A percentile compares a stretch with the other conserved stretches of the same genome.
Conservation (phyloP, 53 echinoderm and acorn worm species). For the Echinarachnius parma region DNA sequence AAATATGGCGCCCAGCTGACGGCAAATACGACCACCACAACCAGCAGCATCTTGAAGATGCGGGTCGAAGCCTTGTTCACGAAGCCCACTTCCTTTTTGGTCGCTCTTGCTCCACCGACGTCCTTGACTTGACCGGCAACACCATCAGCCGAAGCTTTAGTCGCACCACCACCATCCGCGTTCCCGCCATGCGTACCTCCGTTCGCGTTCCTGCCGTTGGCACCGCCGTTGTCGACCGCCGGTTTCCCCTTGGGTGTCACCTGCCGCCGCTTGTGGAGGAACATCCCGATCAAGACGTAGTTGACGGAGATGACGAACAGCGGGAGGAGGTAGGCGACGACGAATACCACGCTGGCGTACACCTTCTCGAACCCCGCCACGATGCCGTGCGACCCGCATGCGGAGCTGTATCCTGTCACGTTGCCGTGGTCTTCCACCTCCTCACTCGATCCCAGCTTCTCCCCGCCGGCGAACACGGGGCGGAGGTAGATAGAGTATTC, state of each 20-base stretch:
- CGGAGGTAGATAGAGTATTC: constrained; percentile 59
- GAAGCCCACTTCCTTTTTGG: not conserved
- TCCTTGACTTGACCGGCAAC: too few species aligned
- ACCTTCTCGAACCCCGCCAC: constrained; percentile 44
- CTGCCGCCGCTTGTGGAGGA: constrained; percentile 18
- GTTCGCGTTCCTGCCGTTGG: constrained; percentile 2
- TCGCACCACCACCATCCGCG: too few species aligned
- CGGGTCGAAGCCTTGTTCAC: not conserved
- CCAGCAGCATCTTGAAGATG: constrained; percentile 56
- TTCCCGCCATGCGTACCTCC: not conserved
- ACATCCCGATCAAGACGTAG: constrained; percentile 36
- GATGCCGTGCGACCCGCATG: constrained; percentile 59
- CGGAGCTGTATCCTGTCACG: constrained; percentile 24
- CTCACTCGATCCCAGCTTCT: too few species aligned
- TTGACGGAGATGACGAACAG: constrained; percentile 46
- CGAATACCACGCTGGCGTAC: constrained; percentile 42
- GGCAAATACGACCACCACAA: constrained; percentile 44
- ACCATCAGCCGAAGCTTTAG: not conserved
- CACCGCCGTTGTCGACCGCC: not conserved
- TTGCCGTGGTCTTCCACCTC: constrained; percentile 29
- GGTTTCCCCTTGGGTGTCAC: not conserved
- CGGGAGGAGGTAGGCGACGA: constrained; percentile 40
- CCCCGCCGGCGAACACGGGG: not conserved
- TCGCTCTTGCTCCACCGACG: not conserved
- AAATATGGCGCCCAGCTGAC: constrained; percentile 63